Evolutionary conservation across 2,113 vertebrate genomes (phyloP), one percentile per base, ranked within the genome.

Genomic region (Grammomys surdaster): DNA sequence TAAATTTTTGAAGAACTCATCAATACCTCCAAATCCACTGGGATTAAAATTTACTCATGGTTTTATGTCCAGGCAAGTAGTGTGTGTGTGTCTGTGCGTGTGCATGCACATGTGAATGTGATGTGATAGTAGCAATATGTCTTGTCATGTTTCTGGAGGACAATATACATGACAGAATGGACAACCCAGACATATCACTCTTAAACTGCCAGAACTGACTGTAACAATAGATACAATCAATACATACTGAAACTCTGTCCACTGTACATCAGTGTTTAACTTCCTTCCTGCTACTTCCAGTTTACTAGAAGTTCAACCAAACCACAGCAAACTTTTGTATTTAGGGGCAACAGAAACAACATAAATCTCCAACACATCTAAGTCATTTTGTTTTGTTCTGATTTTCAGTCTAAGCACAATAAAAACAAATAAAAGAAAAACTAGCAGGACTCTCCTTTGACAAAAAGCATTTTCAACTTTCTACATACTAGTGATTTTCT

Each of bases 391-490:
- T 89, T 95, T 88, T 88, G 67, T 13, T 93, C 36, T 88, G 69
- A 77, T 54, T 84, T 92, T 75, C 84, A 94, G 73, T 95, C 69
- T 95, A 76, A 94, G 95, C 13, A 84, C 72, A 96, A 48, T 22
- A 6, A 95, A 94, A 22, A 43, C 77, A 93, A 69, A 90, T 82
- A 69, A 76, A 92, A 94, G 54, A 9, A 91, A 54, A 2, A 4
- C 13, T 6, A 14, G 48, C 2, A 94, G 58, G 36, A 65, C 5
- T 10, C 90, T 89, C 67, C 33, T 92, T 60, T 76, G 48, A 56
- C n/a, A 96, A 56, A 87, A 87, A 63, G 86, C 19, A 69, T 93
- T 92, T 89, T 88, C n/a, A 92, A 73, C 2, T 90, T 73, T 17
- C 63, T 48, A 69, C 1, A 96, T n/a, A 73, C 22, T 80, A 77